Base-by-base conservation (phyloP, 2,888 invertebrate genomes). In the Orthosia incerta region DNA sequence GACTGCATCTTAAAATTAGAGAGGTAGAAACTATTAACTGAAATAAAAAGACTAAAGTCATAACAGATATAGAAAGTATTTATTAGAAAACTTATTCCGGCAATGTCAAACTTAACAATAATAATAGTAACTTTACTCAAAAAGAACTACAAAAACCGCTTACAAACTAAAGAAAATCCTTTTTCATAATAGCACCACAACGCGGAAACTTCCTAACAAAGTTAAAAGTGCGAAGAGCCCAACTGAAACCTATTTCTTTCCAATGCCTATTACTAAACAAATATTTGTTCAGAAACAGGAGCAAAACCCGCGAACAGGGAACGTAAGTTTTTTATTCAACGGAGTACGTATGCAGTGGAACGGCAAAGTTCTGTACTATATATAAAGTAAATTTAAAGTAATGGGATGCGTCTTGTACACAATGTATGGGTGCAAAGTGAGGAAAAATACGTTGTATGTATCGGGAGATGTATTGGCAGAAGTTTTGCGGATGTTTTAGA, bases 321-420 rank as follows among this genome's bases (percentile, higher is more conserved):
- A 77, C 64, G n/a, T 72, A 79, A 87, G 74, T 81, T 87, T 84
- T 76, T 84, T 86, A 77, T 82, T 77, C 80, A 71, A 63, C 73
- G 79, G 62, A 60, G 62, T 76, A 72, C 66, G 73, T 81, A 86
- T 85, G 86, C 84, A 81, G 67, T 57, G 63, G 70, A 72, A 86
- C 71, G 66, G 66, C 16, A 45, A 86, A 86, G 66, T 86, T 86
- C 56, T 71, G 66, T 80, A 83, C 78, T 76, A 80, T 66, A 74
- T 84, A 71, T 68, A 80, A 84, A 87, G 86, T 86, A 86, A 87
- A 87, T 86, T 86, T 87, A 84, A 86, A 86, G 78, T 87, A n/a
- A n/a, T 87, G 45, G 71, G 57, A 68, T 85, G 86, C 84, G 78
- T 77, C 82, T 78, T 79, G 67, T 72, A 68, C 31, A 74, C 72